phyloP scores from a whole-genome alignment of 2,888 invertebrate species.

The Hydropsyche betteni region DNA sequence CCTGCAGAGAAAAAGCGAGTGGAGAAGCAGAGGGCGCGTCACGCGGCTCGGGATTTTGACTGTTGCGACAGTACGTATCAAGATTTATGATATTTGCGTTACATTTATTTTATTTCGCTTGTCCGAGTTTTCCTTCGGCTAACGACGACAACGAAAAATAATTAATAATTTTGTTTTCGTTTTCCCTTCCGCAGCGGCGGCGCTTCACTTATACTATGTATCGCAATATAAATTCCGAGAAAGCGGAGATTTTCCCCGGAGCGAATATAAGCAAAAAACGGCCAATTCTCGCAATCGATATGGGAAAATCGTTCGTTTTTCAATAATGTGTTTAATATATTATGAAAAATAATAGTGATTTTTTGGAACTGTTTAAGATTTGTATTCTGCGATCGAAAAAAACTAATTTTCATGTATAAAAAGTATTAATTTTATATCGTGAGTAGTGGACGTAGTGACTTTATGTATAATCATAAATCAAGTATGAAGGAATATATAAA shows the following conservation, averaged over 20 bases:
- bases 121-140: constrained; percentile 33
- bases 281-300: not conserved
- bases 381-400: no score
- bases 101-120: constrained; percentile 64
- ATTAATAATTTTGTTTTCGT: constrained; percentile 50
- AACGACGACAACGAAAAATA: constrained; percentile 44
- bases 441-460: no score
- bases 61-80: constrained; percentile 50
- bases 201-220: not conserved
- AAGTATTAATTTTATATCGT: no score
- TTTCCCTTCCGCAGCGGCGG: constrained; percentile 30
- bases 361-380: no score
- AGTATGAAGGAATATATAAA: not conserved
- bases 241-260: not conserved
- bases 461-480: constrained; percentile 15
- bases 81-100: constrained; percentile 69
- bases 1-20: constrained; percentile 12
- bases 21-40: constrained; percentile 34
- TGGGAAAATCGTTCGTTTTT: not conserved
- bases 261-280: not conserved
- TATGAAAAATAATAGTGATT: no score
- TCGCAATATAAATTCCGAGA: constrained; percentile 18
- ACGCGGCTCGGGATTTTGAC: constrained; percentile 45
- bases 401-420: no score
- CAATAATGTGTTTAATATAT: no score